Base-by-base conservation (phyloP, 64 coral and sea anemone genomes). In the Platygyra sinensis region DNA sequence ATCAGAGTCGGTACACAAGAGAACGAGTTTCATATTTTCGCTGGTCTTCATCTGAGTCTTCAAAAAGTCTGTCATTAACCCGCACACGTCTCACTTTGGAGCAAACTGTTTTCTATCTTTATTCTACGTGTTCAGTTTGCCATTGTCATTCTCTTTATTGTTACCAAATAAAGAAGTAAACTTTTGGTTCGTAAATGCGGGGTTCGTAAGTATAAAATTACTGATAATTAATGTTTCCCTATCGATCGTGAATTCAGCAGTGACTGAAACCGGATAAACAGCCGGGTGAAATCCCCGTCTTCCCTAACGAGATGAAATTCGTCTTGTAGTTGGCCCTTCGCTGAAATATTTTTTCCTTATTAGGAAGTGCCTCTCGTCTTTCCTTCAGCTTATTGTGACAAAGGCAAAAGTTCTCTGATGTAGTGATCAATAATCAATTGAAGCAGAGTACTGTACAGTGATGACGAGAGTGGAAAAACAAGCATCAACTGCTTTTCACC, bases 361-460 rank as follows among this genome's bases (percentile, higher is more conserved):
- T 46, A 46, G 42, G 42, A 46, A 46, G 42, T 46, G 42, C 42
- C 5, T 57, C 54, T 14, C 54, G 15, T 2, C 11, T 57, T 69
- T 69, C 65, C 65, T 69, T 69, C 65, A 69, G 65, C 65, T 69
- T 69, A 65, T 65, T 69, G 6, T 69, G 24, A 69, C 54, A 57
- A 69, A 24, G n/a, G 62, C 2, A 9, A 28, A 69, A 25, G 24
- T n/a, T 69, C 20, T n/a, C 22, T 24, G 25, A 0, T 5, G 24
- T 11, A 69, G 1, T 10, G 22, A 7, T 69, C 65, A 25, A n/a
- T 27, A 11, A 25, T 27, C 65, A 69, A 8, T 25, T 67, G 63
- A 67, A 69, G 22, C 24, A 27, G 65, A 25, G 6, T 10, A n/a
- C 65, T 69, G 22, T 25, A 25, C 65, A 25, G 5, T 9, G 65